A percentile compares a stretch with the other conserved stretches of the same genome.
Conservation (phyloP, 1,140 invertebrate species). For the Druon quercuslanigerum region DNA sequence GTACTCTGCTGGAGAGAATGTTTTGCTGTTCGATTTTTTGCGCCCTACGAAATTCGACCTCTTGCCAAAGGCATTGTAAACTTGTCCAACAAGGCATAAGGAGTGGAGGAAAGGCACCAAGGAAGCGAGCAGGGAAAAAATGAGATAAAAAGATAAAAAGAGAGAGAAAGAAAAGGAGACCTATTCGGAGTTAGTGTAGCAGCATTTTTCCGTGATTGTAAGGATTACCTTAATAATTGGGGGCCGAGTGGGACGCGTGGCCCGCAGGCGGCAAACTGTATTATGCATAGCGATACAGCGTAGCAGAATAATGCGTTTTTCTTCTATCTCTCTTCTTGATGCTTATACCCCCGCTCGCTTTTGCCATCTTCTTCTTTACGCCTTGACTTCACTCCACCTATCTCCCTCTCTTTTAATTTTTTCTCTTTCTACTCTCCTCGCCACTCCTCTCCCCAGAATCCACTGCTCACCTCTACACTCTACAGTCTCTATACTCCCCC, state of each 20-base stretch:
- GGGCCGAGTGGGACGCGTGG: slow-evolving; percentile 48
- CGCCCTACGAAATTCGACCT: slow-evolving; percentile 41
- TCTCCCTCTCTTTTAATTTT: slow-evolving; percentile 23
- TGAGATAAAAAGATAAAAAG: neutral
- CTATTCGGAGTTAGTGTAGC: slow-evolving; percentile 39
- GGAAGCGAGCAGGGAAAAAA: neutral
- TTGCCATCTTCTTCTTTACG: neutral
- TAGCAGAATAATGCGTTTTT: slow-evolving; percentile 40
- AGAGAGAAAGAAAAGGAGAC: neutral
- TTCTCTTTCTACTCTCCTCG: slow-evolving; percentile 25
- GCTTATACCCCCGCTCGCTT: neutral
- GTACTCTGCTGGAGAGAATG: neutral
- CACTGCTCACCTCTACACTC: neutral
- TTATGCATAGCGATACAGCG: slow-evolving; percentile 47
- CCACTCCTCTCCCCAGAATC: slow-evolving; percentile 10
- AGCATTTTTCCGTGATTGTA: slow-evolving; percentile 55
- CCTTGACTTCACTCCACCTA: slow-evolving; percentile 30
- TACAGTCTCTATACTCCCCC: neutral
- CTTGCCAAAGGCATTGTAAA: neutral
- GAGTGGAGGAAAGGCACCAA: neutral
- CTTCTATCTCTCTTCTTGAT: slow-evolving; percentile 25
- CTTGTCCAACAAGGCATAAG: neutral
- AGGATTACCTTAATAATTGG: slow-evolving; percentile 52
- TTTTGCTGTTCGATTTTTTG: slow-evolving; percentile 13
- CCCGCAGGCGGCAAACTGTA: slow-evolving; percentile 50